Evolutionary conservation across 2,113 vertebrate species (phyloP).

Genomic region (Spermophilus dauricus): DNA sequence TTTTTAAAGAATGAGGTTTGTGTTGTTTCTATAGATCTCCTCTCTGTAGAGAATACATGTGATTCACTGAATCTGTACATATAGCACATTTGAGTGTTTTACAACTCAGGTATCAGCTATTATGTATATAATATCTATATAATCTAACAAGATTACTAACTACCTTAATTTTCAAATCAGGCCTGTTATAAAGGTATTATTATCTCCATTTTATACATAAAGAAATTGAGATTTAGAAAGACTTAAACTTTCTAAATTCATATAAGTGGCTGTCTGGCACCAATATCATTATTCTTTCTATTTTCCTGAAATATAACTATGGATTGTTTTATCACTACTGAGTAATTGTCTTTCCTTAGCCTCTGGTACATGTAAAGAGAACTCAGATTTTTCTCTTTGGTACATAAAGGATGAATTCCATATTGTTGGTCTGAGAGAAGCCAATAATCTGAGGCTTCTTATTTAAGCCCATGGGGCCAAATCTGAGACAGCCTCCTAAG

Average conservation of each 20-base stretch:
- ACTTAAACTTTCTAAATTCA: constrained; percentile 29
- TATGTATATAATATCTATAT: not conserved
- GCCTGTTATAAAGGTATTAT: not conserved
- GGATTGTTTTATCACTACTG: constrained; percentile 18
- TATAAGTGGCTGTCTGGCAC: not conserved
- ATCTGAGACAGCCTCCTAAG: not conserved
- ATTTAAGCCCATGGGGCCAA: not conserved
- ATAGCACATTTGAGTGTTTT: constrained; percentile 12
- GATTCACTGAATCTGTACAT: not conserved
- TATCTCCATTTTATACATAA: not conserved
- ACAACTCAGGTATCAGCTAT: not conserved
- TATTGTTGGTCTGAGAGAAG: constrained; percentile 9
- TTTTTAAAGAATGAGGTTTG: not conserved
- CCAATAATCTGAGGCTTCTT: constrained; percentile 5
- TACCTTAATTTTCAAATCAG: constrained; percentile 38
- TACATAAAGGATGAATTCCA: not conserved
- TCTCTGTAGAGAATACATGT: not conserved
- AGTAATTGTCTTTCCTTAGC: constrained; percentile 49
- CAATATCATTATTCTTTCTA: constrained; percentile 14
- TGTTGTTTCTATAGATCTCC: constrained; percentile 32
- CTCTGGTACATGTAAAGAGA: constrained; percentile 11
- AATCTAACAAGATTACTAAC: not conserved
- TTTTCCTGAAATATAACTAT: constrained; percentile 9
- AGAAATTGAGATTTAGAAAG: not conserved
- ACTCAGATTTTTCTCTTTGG: not conserved